Percentiles rank a stretch among this genome's conserved stretches.
Conservation (phyloP, 1,140 invertebrate genomes). For the Vollenhovia emeryi region DNA sequence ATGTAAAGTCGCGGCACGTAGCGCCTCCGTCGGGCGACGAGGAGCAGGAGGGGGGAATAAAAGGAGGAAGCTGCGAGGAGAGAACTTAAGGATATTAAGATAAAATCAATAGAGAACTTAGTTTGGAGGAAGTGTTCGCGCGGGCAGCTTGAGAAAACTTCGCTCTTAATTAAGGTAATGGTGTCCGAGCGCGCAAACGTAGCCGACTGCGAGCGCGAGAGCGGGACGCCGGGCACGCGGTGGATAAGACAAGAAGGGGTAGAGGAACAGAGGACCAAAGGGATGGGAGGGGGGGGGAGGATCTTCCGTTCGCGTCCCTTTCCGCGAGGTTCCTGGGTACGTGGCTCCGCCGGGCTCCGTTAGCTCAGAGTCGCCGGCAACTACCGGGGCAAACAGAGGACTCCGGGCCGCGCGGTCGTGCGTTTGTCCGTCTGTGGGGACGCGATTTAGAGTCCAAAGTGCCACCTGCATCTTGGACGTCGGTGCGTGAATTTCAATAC, state of each 20-base stretch:
- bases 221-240: background rate
- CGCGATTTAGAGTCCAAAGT: constrained; percentile 65
- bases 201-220: constrained; percentile 41
- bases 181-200: constrained; percentile 60
- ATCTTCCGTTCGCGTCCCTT: constrained; percentile 68
- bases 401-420: constrained; percentile 51
- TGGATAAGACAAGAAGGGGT: background rate
- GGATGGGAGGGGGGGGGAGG: too few relatives aligned
- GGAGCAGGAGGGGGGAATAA: constrained; percentile 17
- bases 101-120: constrained; percentile 59
- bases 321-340: constrained; percentile 69
- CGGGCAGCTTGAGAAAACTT: constrained; percentile 54
- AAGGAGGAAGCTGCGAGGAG: background rate
- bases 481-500: constrained; percentile 14
- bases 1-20: constrained; percentile 58
- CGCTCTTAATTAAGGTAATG: constrained; percentile 65
- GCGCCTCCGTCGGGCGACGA: background rate
- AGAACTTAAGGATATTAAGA: constrained; percentile 39
- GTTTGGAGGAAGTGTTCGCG: constrained; percentile 44
- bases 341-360: constrained; percentile 58
- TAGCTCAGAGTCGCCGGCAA: constrained; percentile 66
- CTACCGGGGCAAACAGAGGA: constrained; percentile 68
- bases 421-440: constrained; percentile 66
- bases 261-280: constrained; percentile 36
- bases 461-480: constrained; percentile 55